Conservation (phyloP, 2,113 vertebrate species). For the Salvator merianae region DNA sequence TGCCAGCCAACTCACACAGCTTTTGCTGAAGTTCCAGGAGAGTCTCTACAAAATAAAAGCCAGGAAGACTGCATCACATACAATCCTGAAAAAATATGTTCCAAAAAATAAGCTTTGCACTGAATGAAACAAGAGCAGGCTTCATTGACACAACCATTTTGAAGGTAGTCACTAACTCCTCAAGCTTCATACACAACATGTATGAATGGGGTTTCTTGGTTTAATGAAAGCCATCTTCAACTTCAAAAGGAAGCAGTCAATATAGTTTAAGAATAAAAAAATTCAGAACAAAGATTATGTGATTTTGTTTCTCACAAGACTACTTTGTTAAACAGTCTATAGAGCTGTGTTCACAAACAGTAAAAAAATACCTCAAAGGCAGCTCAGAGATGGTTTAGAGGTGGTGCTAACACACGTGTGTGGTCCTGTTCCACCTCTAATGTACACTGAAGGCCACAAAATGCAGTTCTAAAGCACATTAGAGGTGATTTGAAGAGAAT, state of each 20-base stretch:
- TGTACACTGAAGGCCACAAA: no score
- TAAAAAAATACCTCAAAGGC: not conserved
- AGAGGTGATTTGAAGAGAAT: no score
- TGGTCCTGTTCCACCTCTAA: no score
- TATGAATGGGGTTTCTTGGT: not conserved
- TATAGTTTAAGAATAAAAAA: not conserved
- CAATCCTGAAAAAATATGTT: accelerated
- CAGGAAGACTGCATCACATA: not conserved
- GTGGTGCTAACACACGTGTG: no score
- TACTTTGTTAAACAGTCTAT: no score
- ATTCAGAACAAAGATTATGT: no score
- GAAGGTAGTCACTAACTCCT: not conserved
- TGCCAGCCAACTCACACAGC: accelerated
- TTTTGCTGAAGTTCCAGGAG: accelerated
- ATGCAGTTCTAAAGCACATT: no score
- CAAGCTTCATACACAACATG: not conserved
- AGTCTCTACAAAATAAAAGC: accelerated
- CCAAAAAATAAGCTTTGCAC: accelerated
- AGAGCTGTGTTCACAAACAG: no score
- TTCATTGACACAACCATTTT: not conserved
- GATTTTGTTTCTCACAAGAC: no score
- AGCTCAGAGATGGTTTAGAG: no score
- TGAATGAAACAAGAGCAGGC: not conserved
- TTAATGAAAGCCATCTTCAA: not conserved
- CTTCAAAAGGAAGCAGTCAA: not conserved